These are phyloP conservation scores for Anoplolepis gracilipes DNA, from an alignment of 1,140 invertebrate species.

Conservation along the genomic window DNA sequence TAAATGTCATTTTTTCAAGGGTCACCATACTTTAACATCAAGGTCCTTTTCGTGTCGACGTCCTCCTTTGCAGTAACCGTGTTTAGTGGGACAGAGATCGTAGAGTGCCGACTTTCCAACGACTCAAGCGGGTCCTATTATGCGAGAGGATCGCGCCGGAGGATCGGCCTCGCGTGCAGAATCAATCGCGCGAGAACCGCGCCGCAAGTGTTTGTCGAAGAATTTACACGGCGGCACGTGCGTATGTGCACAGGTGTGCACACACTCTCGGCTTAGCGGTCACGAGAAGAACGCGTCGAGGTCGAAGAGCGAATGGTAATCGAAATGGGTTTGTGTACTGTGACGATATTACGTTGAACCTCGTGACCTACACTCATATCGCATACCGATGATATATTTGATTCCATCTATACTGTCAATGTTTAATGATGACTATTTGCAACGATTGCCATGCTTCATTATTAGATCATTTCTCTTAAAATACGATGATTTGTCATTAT, in stretches of 20 bases:
- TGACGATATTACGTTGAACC: constrained; percentile 32
- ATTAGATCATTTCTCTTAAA: background rate
- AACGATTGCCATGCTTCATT: too few relatives aligned
- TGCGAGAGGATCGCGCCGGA: constrained; percentile 23
- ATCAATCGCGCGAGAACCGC: constrained; percentile 53
- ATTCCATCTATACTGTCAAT: background rate
- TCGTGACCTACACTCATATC: constrained; percentile 31
- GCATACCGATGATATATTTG: background rate
- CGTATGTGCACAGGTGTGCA: constrained; percentile 51
- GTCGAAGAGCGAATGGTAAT: constrained; percentile 35
- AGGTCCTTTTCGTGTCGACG: constrained; percentile 11
- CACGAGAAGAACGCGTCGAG: constrained; percentile 38
- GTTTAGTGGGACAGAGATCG: constrained; percentile 32
- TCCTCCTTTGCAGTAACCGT: constrained; percentile 13
- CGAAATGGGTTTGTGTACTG: constrained; percentile 36
- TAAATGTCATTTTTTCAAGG: background rate
- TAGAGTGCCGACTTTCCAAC: constrained; percentile 55
- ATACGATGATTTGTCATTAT: background rate
- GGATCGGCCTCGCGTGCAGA: constrained; percentile 48
- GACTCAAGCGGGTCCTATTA: constrained; percentile 39
- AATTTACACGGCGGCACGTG: constrained; percentile 45
- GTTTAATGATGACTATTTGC: background rate
- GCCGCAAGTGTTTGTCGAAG: constrained; percentile 47
- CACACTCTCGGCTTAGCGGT: constrained; percentile 27
- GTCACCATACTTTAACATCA: background rate